Percentiles rank a stretch among this genome's conserved stretches.
Evolutionary conservation across 2,888 invertebrate species (phyloP).

Genomic region (Idaea dimidiata): DNA sequence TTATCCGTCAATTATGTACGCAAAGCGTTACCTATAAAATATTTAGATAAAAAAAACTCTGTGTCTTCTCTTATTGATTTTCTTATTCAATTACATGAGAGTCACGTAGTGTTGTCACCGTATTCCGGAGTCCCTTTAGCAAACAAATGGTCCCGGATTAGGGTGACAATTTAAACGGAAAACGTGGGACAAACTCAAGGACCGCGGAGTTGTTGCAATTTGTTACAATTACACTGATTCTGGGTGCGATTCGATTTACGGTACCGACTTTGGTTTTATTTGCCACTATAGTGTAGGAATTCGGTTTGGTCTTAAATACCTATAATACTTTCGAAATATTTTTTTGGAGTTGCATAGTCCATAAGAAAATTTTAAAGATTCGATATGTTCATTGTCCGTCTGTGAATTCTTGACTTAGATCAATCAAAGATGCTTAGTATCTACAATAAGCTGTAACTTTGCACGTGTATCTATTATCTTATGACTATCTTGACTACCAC

Average conservation of each 20-base stretch:
- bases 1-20: too few species aligned
- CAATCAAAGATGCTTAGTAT: slow-evolving; percentile 8
- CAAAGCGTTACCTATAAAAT: neutral
- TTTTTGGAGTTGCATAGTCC: too few species aligned
- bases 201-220: slow-evolving; percentile 53
- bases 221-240: slow-evolving; percentile 64
- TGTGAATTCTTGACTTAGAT: too few species aligned
- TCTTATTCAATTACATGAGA: slow-evolving; percentile 35
- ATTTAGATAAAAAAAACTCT: neutral
- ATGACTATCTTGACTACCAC: too few species aligned
- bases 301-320: neutral
- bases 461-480: too few species aligned
- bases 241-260: slow-evolving; percentile 33
- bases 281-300: neutral
- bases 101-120: slow-evolving; percentile 57
- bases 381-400: too few species aligned
- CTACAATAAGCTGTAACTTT: neutral
- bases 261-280: slow-evolving; percentile 22
- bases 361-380: too few species aligned
- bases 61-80: neutral
- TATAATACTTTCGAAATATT: too few species aligned
- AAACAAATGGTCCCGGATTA: slow-evolving; percentile 67
- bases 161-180: slow-evolving; percentile 66
- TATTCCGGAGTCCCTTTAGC: slow-evolving; percentile 65
- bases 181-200: slow-evolving; percentile 51